These are phyloP conservation scores for Saguinus midas DNA, from an alignment of 2,113 vertebrate genomes.

Conservation along the genomic window DNA sequence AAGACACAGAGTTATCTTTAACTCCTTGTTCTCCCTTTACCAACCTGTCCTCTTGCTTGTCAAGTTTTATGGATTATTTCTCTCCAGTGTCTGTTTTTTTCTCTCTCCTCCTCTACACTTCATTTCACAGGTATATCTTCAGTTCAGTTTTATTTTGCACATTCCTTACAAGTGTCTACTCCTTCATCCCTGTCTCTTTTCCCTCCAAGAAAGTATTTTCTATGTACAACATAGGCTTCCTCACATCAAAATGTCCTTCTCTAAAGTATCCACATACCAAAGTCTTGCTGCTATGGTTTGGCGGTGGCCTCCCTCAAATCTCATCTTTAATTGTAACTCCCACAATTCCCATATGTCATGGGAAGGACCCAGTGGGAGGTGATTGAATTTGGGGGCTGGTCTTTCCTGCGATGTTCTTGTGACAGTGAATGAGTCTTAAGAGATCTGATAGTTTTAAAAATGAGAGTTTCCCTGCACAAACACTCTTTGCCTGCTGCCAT, in stretches of 20 bases:
- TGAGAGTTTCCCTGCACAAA: too few relatives aligned
- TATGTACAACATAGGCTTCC: background rate
- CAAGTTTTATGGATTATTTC: background rate
- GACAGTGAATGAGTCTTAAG: too few relatives aligned
- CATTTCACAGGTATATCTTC: background rate
- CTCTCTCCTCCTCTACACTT: background rate
- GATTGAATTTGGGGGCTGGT: too few relatives aligned
- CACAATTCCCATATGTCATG: too few relatives aligned
- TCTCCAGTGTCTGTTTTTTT: background rate
- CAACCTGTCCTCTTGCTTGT: background rate
- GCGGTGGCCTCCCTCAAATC: too few relatives aligned
- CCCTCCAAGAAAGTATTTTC: background rate
- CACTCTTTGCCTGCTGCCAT: too few relatives aligned
- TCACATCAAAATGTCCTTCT: background rate
- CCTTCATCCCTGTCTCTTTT: background rate
- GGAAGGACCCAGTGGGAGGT: too few relatives aligned
- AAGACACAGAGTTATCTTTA: background rate
- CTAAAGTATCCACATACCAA: background rate
- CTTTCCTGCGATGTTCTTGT: too few relatives aligned
- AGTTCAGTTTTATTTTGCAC: background rate
- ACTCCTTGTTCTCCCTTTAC: background rate
- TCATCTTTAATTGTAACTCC: too few relatives aligned
- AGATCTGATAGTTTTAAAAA: too few relatives aligned
- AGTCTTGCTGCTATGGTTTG: too few relatives aligned
- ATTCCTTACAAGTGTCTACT: background rate